These are phyloP conservation scores for Charadrius vociferus DNA, from an alignment of 2,113 vertebrate genomes.

Conservation along the genomic window DNA sequence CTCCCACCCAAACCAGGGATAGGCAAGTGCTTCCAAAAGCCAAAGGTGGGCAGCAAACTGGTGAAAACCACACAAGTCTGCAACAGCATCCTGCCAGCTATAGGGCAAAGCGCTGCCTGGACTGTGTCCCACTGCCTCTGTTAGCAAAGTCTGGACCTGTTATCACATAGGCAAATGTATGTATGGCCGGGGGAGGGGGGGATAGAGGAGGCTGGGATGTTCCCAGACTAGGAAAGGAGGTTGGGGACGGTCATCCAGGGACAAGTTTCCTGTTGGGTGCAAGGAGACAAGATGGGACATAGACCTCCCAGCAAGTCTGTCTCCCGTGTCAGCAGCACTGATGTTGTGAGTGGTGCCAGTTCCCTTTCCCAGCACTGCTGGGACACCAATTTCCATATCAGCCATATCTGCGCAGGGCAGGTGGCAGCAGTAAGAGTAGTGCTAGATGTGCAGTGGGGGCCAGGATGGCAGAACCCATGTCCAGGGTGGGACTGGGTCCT, in stretches of 20 bases:
- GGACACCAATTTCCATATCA: background rate
- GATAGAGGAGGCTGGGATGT: background rate
- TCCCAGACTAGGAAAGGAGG: background rate
- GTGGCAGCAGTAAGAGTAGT: background rate
- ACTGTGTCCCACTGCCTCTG: background rate
- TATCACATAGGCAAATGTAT: background rate
- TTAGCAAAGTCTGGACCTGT: rapidly evolving
- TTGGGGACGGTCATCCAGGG: background rate
- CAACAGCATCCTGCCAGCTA: background rate
- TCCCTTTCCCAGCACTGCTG: background rate
- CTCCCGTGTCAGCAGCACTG: too few species aligned
- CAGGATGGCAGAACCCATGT: rapidly evolving
- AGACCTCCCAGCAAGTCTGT: rapidly evolving
- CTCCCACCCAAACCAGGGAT: background rate
- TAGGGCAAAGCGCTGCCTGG: background rate
- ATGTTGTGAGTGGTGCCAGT: background rate
- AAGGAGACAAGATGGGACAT: background rate
- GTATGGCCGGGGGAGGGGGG: background rate
- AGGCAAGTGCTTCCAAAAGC: background rate
- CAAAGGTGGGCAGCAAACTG: background rate
- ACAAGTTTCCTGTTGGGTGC: background rate
- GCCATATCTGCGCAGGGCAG: background rate
- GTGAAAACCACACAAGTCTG: background rate
- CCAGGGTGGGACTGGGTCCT: background rate
- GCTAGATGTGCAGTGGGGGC: background rate